Percentiles rank a stretch among this genome's conserved stretches.
These are phyloP conservation scores for Accipiter cooperii DNA, from an alignment of 2,113 vertebrate species.

Conservation along the genomic window DNA sequence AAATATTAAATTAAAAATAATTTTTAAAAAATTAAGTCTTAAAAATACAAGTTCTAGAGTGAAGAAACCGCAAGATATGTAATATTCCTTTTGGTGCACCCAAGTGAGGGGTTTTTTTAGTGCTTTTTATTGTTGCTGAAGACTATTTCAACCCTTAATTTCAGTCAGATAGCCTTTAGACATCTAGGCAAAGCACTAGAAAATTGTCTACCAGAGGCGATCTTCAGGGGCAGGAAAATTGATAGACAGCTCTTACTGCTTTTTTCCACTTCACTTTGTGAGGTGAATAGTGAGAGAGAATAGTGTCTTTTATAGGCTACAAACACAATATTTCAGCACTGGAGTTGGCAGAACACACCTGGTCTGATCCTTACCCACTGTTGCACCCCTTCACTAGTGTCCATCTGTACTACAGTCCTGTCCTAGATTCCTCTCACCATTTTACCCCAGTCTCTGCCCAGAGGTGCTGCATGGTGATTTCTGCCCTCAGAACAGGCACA, in stretches of 20 bases:
- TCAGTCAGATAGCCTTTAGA: neutral
- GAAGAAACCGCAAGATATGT: neutral
- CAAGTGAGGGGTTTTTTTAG: neutral
- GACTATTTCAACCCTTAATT: neutral
- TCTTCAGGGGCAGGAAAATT: neutral
- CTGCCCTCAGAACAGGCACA: neutral
- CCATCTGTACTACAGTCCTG: neutral
- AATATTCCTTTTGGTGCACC: neutral
- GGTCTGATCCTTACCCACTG: neutral
- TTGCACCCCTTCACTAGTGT: accelerated
- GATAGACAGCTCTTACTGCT: neutral
- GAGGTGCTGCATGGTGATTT: neutral
- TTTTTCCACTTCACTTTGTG: neutral
- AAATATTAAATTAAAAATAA: neutral
- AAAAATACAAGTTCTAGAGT: neutral
- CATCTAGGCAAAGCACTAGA: neutral
- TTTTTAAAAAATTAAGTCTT: accelerated
- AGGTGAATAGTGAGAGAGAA: neutral
- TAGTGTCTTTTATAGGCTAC: neutral
- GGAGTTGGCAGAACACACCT: accelerated
- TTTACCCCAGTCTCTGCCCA: neutral
- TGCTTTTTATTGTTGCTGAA: neutral
- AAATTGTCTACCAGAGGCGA: neutral
- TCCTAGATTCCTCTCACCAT: no score
- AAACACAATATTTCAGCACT: neutral